These are phyloP conservation scores for Larimichthys crocea DNA, from an alignment of 2,113 vertebrate species.

Conservation along the genomic window DNA sequence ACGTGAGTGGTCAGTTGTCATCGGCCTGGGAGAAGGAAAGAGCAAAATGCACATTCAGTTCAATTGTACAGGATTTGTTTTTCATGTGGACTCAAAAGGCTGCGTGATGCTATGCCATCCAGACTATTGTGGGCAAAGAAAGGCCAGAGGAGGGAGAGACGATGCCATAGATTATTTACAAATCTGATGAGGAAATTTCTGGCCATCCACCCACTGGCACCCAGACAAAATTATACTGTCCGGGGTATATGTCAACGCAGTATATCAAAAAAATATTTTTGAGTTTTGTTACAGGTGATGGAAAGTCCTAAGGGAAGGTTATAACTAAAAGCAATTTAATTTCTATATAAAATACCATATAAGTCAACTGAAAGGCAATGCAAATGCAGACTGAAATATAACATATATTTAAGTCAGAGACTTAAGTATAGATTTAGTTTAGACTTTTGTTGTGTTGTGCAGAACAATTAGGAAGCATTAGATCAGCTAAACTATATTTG, in stretches of 20 bases:
- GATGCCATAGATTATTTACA: conserved; percentile 5
- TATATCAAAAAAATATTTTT: no score
- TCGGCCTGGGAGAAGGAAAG: conserved; percentile 65
- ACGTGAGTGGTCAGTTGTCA: conserved; percentile 50
- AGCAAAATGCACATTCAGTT: background rate
- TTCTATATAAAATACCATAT: background rate
- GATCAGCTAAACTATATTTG: background rate
- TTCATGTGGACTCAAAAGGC: background rate
- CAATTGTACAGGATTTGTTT: background rate
- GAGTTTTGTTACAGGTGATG: background rate
- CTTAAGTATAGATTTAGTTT: background rate
- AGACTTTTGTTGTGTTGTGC: background rate
- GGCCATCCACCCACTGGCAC: background rate
- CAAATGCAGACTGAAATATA: background rate
- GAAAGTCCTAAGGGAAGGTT: background rate
- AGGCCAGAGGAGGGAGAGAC: background rate
- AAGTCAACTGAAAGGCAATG: background rate
- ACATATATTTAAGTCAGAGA: background rate
- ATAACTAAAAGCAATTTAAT: background rate
- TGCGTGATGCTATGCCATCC: background rate
- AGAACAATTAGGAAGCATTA: background rate
- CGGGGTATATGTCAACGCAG: background rate
- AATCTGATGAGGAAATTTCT: conserved; percentile 8
- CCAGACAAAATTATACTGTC: conserved; percentile 25
- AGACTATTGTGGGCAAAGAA: background rate